phyloP scores from a whole-genome alignment of 2,888 invertebrate genomes.

The Epistrophe eligans region DNA sequence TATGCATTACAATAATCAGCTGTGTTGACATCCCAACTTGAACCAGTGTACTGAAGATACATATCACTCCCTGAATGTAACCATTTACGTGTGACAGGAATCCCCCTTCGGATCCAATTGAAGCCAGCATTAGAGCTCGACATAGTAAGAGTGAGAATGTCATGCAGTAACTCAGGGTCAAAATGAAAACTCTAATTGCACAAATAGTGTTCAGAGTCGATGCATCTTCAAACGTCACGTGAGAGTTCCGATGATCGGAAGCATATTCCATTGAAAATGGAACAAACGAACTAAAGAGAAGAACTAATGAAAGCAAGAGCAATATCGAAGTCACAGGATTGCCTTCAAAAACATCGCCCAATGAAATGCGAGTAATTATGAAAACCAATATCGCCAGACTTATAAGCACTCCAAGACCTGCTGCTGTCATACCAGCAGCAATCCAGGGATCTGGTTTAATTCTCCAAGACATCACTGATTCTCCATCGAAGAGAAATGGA shows the following conservation, averaged over 20 bases:
- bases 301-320: constrained; percentile 84
- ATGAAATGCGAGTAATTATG: constrained; percentile 87
- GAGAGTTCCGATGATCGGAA: constrained; percentile 82
- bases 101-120: constrained; percentile 87
- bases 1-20: constrained; percentile 83
- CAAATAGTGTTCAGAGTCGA: constrained; percentile 84
- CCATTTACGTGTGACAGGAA: constrained; percentile 89
- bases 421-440: constrained; percentile 87
- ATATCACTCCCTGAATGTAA: constrained; percentile 87
- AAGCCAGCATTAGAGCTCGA: constrained; percentile 87
- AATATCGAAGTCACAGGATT: constrained; percentile 86
- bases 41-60: constrained; percentile 87
- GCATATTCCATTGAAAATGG: constrained; percentile 85
- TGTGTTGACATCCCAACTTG: constrained; percentile 86
- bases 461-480: constrained; percentile 83
- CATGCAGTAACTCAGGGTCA: constrained; percentile 87
- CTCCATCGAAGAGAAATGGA: constrained; percentile 83
- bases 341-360: constrained; percentile 88
- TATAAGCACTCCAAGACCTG: constrained; percentile 87
- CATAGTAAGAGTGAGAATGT: constrained; percentile 88
- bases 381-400: constrained; percentile 88
- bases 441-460: constrained; percentile 85
- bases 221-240: constrained; percentile 83
- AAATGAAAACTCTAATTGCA: constrained; percentile 85
- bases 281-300: constrained; percentile 85